phyloP scores from a whole-genome alignment of 2,888 invertebrate genomes.

The Pristionchus japonicus region DNA sequence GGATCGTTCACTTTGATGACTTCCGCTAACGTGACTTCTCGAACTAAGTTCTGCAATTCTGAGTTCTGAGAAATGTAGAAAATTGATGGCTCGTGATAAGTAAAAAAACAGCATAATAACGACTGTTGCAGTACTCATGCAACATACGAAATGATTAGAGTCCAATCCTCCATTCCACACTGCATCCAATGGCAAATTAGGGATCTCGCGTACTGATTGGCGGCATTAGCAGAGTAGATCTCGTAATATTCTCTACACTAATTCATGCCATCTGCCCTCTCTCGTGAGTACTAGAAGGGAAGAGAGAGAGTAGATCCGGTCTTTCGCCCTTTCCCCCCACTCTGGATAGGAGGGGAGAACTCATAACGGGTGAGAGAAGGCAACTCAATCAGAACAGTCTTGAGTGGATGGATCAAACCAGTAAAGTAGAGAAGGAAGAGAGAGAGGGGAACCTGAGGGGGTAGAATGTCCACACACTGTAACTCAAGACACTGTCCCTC shows the following conservation, averaged over 20 bases:
- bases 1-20: background rate
- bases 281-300: background rate
- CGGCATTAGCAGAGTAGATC: background rate
- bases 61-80: background rate
- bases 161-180: background rate
- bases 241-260: constrained; percentile 2
- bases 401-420: constrained; percentile 34
- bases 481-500: constrained; percentile 26
- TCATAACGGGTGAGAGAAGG: background rate
- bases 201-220: background rate
- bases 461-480: constrained; percentile 18
- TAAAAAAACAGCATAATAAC: background rate
- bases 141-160: background rate
- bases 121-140: background rate
- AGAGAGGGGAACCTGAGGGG: background rate
- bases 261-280: constrained; percentile 16
- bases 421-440: constrained; percentile 17
- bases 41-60: too few relatives aligned
- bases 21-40: background rate
- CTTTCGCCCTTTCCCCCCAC: background rate
- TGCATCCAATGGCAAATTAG: background rate
- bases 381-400: constrained; percentile 10
- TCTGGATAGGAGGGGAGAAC: background rate
- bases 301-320: constrained; percentile 22
- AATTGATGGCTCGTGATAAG: background rate